A percentile compares a stretch with the other conserved stretches of the same genome.
phyloP scores from a whole-genome alignment of 1,140 invertebrate genomes.

The Leptopilina boulardi region DNA sequence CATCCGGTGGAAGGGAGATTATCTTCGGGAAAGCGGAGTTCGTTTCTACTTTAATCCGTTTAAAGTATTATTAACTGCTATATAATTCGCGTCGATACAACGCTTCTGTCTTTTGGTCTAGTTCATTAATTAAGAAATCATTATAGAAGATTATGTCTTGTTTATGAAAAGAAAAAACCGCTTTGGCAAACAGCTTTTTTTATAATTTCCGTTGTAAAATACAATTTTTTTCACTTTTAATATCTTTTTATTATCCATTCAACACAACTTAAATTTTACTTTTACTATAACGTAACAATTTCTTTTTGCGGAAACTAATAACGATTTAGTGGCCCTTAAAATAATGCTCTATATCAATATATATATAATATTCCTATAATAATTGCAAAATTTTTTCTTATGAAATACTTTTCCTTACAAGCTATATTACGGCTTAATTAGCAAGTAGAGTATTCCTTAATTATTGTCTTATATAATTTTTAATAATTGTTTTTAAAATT shows the following conservation, averaged over 20 bases:
- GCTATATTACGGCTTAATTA: too few relatives aligned
- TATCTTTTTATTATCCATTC: background rate
- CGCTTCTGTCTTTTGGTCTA: background rate
- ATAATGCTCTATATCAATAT: background rate
- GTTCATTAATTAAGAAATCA: background rate
- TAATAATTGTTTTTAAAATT: too few relatives aligned
- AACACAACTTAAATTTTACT: background rate
- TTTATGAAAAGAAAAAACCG: background rate
- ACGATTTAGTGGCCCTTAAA: background rate
- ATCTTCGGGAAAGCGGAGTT: background rate
- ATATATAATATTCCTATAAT: too few relatives aligned
- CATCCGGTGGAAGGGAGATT: background rate
- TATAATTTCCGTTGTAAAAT: background rate
- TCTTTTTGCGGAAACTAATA: background rate
- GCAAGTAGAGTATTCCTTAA: too few relatives aligned
- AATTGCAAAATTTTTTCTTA: too few relatives aligned
- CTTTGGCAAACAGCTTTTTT: background rate
- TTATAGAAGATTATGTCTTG: constrained; percentile 1
- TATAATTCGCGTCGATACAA: background rate
- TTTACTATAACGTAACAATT: background rate
- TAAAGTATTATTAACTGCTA: constrained; percentile 28
- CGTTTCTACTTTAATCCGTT: background rate
- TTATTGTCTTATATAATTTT: too few relatives aligned
- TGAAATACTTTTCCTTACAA: too few relatives aligned
- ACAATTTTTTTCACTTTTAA: background rate